Percentiles rank a stretch among this genome's conserved stretches.
Conservation (phyloP, 1,140 invertebrate species). For the Drosophila aff. region DNA sequence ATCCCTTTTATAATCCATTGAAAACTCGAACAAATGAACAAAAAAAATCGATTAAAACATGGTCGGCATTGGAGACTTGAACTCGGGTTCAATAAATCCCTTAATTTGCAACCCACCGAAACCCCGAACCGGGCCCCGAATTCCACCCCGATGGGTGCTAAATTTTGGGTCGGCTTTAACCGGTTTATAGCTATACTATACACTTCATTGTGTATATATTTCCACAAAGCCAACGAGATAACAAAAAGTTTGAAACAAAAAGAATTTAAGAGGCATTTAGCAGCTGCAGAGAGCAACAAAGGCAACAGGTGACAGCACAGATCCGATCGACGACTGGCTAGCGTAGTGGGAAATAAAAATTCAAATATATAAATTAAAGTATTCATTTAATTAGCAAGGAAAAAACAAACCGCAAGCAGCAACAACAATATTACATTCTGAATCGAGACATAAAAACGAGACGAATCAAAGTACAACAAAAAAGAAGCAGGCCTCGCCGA, state of each 20-base stretch:
- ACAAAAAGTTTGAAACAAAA: constrained; percentile 42
- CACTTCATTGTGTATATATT: constrained; percentile 42
- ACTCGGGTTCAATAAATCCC: constrained; percentile 30
- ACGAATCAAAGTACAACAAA: constrained; percentile 5
- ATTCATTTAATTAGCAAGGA: constrained; percentile 64
- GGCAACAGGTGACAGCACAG: constrained; percentile 66
- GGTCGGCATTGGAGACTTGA: constrained; percentile 5
- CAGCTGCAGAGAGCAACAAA: constrained; percentile 46
- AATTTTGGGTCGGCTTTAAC: constrained; percentile 68
- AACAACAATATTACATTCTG: constrained; percentile 17
- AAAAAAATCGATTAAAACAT: constrained; percentile 3
- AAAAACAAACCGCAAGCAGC: constrained; percentile 29
- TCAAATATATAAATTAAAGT: constrained; percentile 51
- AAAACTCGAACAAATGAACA: background rate
- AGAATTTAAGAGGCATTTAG: constrained; percentile 36
- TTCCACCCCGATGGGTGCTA: constrained; percentile 36
- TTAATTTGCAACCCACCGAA: constrained; percentile 13
- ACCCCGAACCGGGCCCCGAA: background rate
- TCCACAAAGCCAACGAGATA: constrained; percentile 44
- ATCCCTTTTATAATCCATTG: background rate
- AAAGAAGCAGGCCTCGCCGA: background rate
- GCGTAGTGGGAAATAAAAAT: constrained; percentile 37
- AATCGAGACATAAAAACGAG: constrained; percentile 18
- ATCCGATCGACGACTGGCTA: constrained; percentile 23
- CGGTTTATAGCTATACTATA: constrained; percentile 48